phyloP scores from a whole-genome alignment of 2,113 vertebrate genomes.

The Zosterops lateralis region DNA sequence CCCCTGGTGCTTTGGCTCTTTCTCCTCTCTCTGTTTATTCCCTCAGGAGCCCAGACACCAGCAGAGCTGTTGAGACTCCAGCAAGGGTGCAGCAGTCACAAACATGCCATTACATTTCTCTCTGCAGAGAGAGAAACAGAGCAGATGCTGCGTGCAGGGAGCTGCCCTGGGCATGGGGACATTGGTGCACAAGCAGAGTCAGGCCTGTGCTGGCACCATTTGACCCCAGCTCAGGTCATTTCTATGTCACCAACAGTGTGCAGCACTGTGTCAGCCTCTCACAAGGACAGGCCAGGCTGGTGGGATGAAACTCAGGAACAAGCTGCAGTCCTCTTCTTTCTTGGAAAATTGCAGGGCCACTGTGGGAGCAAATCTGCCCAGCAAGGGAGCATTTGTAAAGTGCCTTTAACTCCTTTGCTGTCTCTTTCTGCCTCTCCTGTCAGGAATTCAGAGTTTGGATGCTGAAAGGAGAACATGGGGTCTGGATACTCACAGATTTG shows the following conservation, averaged over 20 bases:
- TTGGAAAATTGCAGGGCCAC: neutral
- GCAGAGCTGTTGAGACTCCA: conserved; percentile 32
- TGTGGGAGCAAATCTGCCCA: neutral
- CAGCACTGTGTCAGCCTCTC: neutral
- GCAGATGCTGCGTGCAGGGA: neutral
- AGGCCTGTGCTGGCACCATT: neutral
- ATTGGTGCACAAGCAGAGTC: neutral
- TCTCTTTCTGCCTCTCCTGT: neutral
- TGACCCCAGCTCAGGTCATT: neutral
- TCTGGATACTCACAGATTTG: neutral
- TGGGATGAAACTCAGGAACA: neutral
- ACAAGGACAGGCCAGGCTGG: neutral
- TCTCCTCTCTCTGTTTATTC: conserved; percentile 60
- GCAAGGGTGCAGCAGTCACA: conserved; percentile 5
- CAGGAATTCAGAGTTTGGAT: neutral
- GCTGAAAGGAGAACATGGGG: neutral
- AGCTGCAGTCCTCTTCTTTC: neutral
- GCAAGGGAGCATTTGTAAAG: neutral
- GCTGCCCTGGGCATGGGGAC: neutral
- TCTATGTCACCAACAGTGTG: neutral
- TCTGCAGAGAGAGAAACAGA: conserved; percentile 25
- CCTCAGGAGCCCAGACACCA: conserved; percentile 20
- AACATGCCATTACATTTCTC: neutral
- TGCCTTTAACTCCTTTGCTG: neutral
- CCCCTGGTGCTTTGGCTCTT: conserved; percentile 41